These are phyloP conservation scores for Nymphicus hollandicus DNA, from an alignment of 2,113 vertebrate genomes.

Conservation along the genomic window DNA sequence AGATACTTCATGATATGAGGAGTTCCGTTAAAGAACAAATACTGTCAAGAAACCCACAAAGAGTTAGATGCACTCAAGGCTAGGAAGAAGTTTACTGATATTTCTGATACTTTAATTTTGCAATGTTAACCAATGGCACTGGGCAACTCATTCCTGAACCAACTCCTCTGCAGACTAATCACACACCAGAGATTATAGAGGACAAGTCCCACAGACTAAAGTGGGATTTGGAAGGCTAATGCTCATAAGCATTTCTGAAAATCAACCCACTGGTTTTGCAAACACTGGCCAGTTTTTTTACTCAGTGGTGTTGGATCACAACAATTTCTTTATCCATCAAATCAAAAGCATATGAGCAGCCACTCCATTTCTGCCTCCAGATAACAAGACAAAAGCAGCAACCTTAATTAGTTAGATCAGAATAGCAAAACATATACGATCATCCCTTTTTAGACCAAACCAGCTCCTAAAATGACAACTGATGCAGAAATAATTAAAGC, in stretches of 20 bases:
- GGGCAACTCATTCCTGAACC: neutral
- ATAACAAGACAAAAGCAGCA: constrained; percentile 64
- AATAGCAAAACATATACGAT: constrained; percentile 68
- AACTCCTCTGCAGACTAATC: neutral
- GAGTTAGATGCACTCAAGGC: neutral
- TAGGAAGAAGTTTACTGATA: neutral
- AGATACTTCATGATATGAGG: neutral
- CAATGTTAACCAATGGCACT: neutral
- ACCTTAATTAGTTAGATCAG: constrained; percentile 76
- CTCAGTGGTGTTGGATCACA: neutral
- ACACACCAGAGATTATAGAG: neutral
- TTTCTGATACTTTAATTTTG: neutral
- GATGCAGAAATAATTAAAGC: constrained; percentile 78
- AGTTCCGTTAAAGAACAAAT: neutral
- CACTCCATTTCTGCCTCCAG: constrained; percentile 23
- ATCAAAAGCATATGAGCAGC: neutral
- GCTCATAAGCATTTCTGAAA: neutral
- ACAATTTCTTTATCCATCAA: neutral
- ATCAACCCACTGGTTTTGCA: neutral
- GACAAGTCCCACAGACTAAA: neutral
- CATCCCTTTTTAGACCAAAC: constrained; percentile 72
- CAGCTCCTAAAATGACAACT: constrained; percentile 73
- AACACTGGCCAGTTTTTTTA: neutral
- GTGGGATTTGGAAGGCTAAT: neutral
- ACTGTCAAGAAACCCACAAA: neutral